These are phyloP conservation scores for Bombus soroeensis DNA, from an alignment of 1,140 invertebrate species.

Conservation along the genomic window DNA sequence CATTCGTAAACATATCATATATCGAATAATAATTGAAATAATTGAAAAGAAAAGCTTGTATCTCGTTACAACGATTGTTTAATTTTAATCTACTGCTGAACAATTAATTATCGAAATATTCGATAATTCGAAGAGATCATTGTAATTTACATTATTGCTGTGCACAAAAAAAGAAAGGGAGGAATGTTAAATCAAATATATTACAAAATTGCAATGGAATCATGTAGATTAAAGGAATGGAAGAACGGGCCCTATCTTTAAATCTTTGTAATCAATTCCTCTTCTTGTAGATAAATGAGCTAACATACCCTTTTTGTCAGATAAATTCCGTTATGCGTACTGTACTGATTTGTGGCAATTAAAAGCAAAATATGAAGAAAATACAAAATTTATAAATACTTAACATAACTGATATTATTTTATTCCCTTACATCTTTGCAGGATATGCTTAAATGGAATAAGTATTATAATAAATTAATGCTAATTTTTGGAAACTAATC, in stretches of 20 bases:
- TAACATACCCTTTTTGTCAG: constrained; percentile 38
- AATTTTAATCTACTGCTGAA: no score
- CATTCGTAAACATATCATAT: constrained; percentile 1
- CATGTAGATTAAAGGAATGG: background rate
- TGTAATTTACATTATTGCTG: background rate
- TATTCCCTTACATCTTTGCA: background rate
- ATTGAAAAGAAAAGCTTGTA: background rate
- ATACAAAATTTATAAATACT: constrained; percentile 38
- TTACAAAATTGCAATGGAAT: no score
- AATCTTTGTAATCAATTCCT: constrained; percentile 47
- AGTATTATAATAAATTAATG: background rate
- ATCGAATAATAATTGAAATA: background rate
- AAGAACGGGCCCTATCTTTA: constrained; percentile 26
- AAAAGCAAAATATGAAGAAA: constrained; percentile 13
- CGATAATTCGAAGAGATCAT: background rate
- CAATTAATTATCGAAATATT: background rate
- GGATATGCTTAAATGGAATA: background rate
- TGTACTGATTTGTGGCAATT: constrained; percentile 50
- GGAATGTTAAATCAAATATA: no score
- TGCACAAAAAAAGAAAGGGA: background rate
- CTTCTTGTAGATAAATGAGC: constrained; percentile 36
- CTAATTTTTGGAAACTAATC: background rate
- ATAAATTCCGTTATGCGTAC: constrained; percentile 44
- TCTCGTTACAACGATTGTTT: no score
- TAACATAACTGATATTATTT: background rate